Conservation (phyloP, 2,113 vertebrate species). For the Dipodomys ordii region DNA sequence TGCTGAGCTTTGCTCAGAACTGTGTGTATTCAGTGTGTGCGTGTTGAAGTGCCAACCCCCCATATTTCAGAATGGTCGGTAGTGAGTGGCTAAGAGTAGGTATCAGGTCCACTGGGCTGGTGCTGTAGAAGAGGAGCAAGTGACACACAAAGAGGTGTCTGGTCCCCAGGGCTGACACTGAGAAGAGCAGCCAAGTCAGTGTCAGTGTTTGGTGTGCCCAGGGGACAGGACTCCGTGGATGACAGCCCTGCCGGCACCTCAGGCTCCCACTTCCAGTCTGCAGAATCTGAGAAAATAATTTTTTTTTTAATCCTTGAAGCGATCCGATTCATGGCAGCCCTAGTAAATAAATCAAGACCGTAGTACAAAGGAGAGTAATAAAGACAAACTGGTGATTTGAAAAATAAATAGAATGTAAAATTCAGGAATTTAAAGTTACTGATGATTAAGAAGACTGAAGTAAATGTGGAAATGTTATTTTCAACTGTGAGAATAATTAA, state of each 20-base stretch:
- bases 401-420: not conserved
- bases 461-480: not conserved
- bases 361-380: not conserved
- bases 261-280: no score
- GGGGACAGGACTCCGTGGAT: not conserved
- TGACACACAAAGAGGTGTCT: rapidly evolving
- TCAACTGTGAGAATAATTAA: not conserved
- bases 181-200: not conserved
- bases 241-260: no score
- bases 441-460: slow-evolving; percentile 9
- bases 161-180: no score
- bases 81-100: no score
- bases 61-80: not conserved
- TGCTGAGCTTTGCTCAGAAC: not conserved
- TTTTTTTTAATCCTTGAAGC: not conserved
- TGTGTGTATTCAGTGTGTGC: rapidly evolving
- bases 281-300: not conserved
- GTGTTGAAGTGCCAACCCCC: not conserved
- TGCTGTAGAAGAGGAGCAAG: not conserved
- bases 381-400: not conserved
- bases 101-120: no score
- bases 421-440: not conserved
- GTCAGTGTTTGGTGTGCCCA: no score
- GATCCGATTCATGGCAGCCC: not conserved
- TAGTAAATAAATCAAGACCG: not conserved